Conservation (phyloP, 1,140 invertebrate genomes). For the Paramacrobiotus metropolitanus region DNA sequence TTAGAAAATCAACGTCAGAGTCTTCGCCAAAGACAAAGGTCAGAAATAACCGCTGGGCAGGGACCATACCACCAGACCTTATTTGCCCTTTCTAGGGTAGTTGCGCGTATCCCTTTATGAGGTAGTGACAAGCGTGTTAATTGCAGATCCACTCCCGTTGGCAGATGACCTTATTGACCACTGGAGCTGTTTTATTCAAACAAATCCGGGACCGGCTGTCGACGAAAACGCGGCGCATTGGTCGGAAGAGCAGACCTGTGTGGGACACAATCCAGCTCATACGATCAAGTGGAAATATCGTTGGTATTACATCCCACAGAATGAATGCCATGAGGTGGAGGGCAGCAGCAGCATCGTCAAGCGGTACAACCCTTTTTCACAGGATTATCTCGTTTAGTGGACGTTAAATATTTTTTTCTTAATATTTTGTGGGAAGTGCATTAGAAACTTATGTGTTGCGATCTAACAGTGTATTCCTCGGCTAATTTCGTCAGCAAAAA, state of each 20-base stretch:
- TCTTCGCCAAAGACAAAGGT: neutral
- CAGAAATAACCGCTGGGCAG: too few species aligned
- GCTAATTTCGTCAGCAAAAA: too few species aligned
- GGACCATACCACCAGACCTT: neutral
- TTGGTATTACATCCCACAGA: neutral
- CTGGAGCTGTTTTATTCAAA: neutral
- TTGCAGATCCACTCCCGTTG: neutral
- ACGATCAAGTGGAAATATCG: slow-evolving; percentile 1
- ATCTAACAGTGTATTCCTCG: too few species aligned
- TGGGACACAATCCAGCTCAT: neutral
- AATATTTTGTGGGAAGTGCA: too few species aligned
- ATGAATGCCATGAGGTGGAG: neutral
- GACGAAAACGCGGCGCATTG: neutral
- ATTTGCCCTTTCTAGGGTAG: too few species aligned
- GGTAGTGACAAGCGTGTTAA: too few species aligned
- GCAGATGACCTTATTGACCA: neutral
- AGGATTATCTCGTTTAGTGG: too few species aligned
- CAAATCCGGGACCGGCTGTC: neutral
- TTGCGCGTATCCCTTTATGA: too few species aligned
- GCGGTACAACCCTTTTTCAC: neutral
- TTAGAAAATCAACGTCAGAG: neutral
- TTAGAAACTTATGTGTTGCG: too few species aligned
- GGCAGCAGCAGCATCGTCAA: neutral
- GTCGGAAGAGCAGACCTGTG: neutral
- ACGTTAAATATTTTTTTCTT: too few species aligned